Conservation (phyloP, 2,113 vertebrate species). For the Catharus minimus region DNA sequence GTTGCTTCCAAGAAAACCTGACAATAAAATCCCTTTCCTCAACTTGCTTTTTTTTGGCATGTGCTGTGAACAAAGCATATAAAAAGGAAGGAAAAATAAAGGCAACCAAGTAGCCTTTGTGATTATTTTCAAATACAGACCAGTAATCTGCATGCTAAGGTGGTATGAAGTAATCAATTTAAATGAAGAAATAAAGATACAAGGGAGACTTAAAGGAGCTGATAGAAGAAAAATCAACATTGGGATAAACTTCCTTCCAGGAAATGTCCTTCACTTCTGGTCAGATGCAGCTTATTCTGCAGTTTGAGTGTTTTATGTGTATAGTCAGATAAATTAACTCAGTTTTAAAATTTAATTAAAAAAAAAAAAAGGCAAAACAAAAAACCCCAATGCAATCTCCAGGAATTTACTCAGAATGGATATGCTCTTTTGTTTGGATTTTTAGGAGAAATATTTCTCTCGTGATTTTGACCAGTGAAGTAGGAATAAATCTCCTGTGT, state of each 20-base stretch:
- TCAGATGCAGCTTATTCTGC: neutral
- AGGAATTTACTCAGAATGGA: neutral
- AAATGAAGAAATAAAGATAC: neutral
- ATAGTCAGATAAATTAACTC: neutral
- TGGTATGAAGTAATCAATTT: neutral
- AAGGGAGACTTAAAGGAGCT: neutral
- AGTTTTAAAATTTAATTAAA: neutral
- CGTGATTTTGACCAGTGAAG: neutral
- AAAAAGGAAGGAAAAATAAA: neutral
- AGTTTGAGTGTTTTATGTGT: neutral
- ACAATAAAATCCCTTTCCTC: neutral
- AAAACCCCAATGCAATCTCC: rapidly evolving
- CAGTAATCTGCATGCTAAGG: neutral
- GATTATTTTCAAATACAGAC: neutral
- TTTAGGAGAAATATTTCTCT: neutral
- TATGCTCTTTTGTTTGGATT: neutral
- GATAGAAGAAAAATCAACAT: neutral
- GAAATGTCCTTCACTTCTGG: neutral
- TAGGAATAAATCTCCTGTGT: neutral
- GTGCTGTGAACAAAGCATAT: neutral
- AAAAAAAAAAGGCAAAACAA: neutral
- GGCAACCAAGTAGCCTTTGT: neutral
- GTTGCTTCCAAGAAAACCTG: neutral
- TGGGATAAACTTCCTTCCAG: neutral
- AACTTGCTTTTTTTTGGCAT: neutral